Percentiles rank a stretch among this genome's conserved stretches.
Evolutionary conservation across 1,140 invertebrate species (phyloP).

Genomic region (Caenorhabditis inopinata): DNA sequence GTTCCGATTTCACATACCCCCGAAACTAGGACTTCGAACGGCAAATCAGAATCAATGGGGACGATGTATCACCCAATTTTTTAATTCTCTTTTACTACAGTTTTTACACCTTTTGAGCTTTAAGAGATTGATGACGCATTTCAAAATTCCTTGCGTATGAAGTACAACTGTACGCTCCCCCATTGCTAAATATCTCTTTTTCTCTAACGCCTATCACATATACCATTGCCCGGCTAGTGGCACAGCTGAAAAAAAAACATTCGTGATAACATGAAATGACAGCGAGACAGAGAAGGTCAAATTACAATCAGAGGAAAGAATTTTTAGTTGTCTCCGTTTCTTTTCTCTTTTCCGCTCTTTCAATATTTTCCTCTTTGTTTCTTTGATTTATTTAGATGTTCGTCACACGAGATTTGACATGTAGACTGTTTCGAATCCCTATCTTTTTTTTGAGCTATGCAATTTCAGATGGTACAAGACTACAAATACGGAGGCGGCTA

Average conservation of each 20-base stretch:
- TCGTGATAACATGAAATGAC: not conserved
- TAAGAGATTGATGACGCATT: too few relatives aligned
- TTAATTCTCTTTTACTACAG: too few relatives aligned
- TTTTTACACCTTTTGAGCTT: too few relatives aligned
- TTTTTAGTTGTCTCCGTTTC: not conserved
- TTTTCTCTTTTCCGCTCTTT: not conserved
- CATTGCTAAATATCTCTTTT: too few relatives aligned
- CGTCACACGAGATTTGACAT: not conserved
- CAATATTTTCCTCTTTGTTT: not conserved
- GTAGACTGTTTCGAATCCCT: not conserved
- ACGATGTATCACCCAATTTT: too few relatives aligned
- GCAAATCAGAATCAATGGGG: too few relatives aligned
- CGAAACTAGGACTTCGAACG: too few relatives aligned
- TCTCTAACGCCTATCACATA: not conserved
- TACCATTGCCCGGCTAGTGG: not conserved
- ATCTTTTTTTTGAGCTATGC: not conserved
- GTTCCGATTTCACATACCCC: too few relatives aligned
- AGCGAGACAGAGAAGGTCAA: not conserved
- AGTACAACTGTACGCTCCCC: too few relatives aligned
- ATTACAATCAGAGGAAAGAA: not conserved
- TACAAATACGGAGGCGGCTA: constrained; percentile 50
- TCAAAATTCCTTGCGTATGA: too few relatives aligned
- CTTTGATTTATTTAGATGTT: not conserved
- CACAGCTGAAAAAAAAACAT: not conserved
- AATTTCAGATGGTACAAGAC: constrained; percentile 41